Evolutionary conservation across 2,797 vertebrate species (phyloP).

Genomic region (Hippoglossus hippoglossus): DNA sequence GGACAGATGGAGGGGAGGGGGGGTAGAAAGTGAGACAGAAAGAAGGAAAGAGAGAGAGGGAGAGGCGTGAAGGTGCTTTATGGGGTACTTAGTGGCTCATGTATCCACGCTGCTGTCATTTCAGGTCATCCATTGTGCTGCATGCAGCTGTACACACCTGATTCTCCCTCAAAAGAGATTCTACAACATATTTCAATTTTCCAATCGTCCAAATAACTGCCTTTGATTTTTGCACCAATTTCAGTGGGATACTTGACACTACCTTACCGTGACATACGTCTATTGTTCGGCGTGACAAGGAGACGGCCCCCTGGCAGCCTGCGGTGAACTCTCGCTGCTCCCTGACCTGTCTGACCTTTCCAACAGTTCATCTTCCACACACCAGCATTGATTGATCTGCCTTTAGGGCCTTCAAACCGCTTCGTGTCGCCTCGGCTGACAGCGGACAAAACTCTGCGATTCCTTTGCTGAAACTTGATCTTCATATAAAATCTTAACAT

Average conservation of each 20-base stretch:
- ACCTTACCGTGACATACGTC: constrained; percentile 38
- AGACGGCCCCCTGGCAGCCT: constrained; percentile 50
- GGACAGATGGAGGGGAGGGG: constrained; percentile 61
- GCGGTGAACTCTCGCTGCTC: constrained; percentile 69
- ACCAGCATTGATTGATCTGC: constrained; percentile 65
- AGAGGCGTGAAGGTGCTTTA: constrained; percentile 77
- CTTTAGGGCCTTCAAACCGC: constrained; percentile 39
- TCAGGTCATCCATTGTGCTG: constrained; percentile 72
- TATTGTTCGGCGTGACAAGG: constrained; percentile 41
- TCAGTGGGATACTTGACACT: constrained; percentile 18
- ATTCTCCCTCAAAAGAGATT: constrained; percentile 36
- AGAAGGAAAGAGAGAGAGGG: constrained; percentile 50
- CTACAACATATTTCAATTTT: constrained; percentile 16
- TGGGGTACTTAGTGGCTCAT: constrained; percentile 75
- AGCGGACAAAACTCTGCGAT: constrained; percentile 47
- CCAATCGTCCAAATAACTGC: constrained; percentile 27
- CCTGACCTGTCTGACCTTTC: constrained; percentile 74
- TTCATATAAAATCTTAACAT: constrained; percentile 22
- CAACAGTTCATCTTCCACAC: constrained; percentile 69
- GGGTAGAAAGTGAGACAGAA: constrained; percentile 64
- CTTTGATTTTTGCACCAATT: constrained; percentile 21
- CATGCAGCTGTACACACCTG: constrained; percentile 52
- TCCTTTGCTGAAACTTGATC: constrained; percentile 48
- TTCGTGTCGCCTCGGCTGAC: constrained; percentile 40
- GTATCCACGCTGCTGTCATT: constrained; percentile 76